Percentiles rank a stretch among this genome's conserved stretches.
Conservation (phyloP, 2,888 invertebrate genomes). For the Pyrrhia umbra region DNA sequence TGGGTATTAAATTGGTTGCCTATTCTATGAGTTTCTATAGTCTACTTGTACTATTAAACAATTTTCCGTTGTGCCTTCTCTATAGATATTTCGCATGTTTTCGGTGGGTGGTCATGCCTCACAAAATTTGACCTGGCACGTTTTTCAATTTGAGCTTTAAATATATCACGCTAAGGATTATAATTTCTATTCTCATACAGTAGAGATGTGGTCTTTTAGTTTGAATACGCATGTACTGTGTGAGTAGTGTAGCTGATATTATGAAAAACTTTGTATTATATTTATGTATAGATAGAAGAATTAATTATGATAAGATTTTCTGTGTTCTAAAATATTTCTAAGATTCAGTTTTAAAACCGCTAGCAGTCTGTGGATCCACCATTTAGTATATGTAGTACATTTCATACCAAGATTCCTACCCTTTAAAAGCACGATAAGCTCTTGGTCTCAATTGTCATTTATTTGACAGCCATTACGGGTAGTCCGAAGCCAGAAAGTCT, state of each 20-base stretch:
- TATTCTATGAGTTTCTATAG: not conserved
- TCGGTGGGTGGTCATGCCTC: not conserved
- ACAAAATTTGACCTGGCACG: not conserved
- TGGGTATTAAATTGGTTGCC: not conserved
- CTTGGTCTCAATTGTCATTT: no score
- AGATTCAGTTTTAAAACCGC: no score
- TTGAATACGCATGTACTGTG: constrained; percentile 47
- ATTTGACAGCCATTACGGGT: no score
- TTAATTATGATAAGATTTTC: not conserved
- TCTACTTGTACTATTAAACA: not conserved
- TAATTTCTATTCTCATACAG: constrained; percentile 66
- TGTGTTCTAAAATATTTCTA: not conserved
- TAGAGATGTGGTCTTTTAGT: constrained; percentile 47
- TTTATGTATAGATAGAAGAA: not conserved
- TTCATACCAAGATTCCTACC: no score
- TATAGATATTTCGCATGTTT: constrained; percentile 6
- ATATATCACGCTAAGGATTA: not conserved
- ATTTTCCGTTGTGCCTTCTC: not conserved
- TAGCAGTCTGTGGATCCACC: no score
- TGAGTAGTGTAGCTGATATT: constrained; percentile 18
- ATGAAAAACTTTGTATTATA: constrained; percentile 2
- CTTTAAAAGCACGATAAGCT: no score
- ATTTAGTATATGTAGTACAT: no score
- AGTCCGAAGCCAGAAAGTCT: no score
- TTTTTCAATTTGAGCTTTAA: constrained; percentile 1